Conservation (phyloP, 2,888 invertebrate species). For the Oeneis ivallda region DNA sequence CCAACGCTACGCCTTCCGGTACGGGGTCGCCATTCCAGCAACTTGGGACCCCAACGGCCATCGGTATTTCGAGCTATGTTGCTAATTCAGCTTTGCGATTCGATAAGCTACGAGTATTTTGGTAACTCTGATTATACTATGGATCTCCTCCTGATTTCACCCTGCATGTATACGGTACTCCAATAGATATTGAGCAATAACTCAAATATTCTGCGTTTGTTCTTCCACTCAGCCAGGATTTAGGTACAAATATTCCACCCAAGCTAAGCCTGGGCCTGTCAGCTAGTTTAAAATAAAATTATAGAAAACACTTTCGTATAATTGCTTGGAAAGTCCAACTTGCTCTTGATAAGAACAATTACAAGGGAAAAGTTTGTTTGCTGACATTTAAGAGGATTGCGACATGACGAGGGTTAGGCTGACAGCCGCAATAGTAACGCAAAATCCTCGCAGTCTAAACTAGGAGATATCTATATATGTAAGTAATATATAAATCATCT, state of each 20-base stretch:
- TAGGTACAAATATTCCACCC: neutral
- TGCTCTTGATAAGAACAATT: constrained; percentile 27
- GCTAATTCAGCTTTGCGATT: too few species aligned
- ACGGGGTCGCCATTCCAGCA: too few species aligned
- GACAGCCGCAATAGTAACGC: constrained; percentile 55
- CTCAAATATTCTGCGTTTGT: too few species aligned
- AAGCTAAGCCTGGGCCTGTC: neutral
- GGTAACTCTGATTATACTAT: too few species aligned
- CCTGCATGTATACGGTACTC: too few species aligned
- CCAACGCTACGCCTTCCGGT: too few species aligned
- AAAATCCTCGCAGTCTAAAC: constrained; percentile 20
- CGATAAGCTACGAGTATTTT: too few species aligned
- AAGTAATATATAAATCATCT: neutral
- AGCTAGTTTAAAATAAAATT: neutral
- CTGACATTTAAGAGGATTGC: constrained; percentile 62
- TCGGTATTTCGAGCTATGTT: too few species aligned
- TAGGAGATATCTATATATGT: neutral
- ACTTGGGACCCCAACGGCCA: too few species aligned
- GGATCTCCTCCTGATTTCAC: too few species aligned
- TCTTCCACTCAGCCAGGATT: too few species aligned
- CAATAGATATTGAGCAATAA: too few species aligned
- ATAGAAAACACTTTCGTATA: constrained; percentile 1
- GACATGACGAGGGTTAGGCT: constrained; percentile 64
- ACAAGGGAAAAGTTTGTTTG: constrained; percentile 43
- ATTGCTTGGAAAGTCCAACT: neutral